Percentiles rank a stretch among this genome's conserved stretches.
phyloP scores from a whole-genome alignment of 2,113 vertebrate species.

The Hyaena hyaena region DNA sequence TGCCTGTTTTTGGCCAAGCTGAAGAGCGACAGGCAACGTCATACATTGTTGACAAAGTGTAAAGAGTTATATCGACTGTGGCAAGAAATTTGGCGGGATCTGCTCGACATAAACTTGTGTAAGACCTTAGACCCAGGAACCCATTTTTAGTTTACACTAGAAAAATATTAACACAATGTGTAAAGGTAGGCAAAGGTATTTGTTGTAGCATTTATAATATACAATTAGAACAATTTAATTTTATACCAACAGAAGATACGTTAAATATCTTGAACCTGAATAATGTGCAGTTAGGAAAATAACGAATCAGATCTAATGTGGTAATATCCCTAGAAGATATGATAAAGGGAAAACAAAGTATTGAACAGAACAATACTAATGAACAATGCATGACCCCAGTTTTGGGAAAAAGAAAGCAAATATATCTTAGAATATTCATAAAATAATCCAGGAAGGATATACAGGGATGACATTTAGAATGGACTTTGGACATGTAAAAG shows the following conservation, averaged over 20 bases:
- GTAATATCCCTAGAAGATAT: background rate
- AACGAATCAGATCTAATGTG: background rate
- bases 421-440: background rate
- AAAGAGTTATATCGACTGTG: background rate
- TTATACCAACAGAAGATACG: background rate
- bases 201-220: background rate
- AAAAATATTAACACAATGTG: constrained; percentile 7
- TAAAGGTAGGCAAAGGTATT: background rate
- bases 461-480: background rate
- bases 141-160: constrained; percentile 18
- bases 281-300: background rate
- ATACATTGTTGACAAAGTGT: background rate
- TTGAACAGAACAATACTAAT: background rate
- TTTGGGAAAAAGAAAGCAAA: background rate
- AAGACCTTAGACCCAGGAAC: background rate
- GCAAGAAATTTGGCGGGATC: background rate
- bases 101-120: background rate
- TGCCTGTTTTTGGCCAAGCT: background rate
- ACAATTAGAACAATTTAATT: background rate
- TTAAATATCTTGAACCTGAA: background rate
- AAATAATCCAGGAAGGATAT: background rate
- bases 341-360: background rate
- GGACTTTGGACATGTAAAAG: background rate
- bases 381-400: background rate
- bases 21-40: background rate